phyloP scores from a whole-genome alignment of 2,113 vertebrate species.

The Alexandromys fortis region DNA sequence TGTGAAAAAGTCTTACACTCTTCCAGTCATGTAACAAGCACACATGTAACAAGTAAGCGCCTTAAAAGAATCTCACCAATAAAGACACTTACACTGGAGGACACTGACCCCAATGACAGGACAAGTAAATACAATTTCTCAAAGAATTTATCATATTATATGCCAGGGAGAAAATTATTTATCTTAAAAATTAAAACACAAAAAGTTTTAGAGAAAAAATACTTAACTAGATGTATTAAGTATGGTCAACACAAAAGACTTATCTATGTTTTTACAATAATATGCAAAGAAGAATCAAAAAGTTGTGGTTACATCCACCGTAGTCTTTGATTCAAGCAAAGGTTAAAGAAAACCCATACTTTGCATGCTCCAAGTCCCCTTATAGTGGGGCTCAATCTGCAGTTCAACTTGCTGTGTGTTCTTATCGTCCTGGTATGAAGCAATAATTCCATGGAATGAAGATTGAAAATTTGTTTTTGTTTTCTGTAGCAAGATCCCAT shows the following conservation, averaged over 20 bases:
- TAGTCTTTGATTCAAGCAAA: conserved; percentile 35
- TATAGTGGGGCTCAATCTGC: background rate
- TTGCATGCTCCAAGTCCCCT: conserved; percentile 8
- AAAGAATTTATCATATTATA: background rate
- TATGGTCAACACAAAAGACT: conserved; percentile 23
- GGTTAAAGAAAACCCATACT: conserved; percentile 49
- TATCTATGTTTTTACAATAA: background rate
- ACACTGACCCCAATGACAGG: background rate
- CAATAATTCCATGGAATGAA: background rate
- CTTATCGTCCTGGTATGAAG: background rate
- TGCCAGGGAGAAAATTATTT: background rate
- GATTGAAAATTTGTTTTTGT: background rate
- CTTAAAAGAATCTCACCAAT: conserved; percentile 2
- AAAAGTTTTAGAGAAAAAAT: background rate
- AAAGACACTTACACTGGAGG: background rate
- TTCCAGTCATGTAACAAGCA: background rate
- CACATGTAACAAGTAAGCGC: background rate
- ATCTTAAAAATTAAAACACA: conserved; percentile 33
- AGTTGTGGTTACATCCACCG: background rate
- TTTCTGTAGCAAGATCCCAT: background rate
- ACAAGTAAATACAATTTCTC: background rate
- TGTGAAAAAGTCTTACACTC: background rate
- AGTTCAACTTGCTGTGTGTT: conserved; percentile 11
- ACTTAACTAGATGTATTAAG: background rate
- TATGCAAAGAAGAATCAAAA: background rate